Evolutionary conservation across 1,140 invertebrate genomes (phyloP), one percentile per base, ranked within the genome.

Genomic region (Stenopsyche tienmushanensis): DNA sequence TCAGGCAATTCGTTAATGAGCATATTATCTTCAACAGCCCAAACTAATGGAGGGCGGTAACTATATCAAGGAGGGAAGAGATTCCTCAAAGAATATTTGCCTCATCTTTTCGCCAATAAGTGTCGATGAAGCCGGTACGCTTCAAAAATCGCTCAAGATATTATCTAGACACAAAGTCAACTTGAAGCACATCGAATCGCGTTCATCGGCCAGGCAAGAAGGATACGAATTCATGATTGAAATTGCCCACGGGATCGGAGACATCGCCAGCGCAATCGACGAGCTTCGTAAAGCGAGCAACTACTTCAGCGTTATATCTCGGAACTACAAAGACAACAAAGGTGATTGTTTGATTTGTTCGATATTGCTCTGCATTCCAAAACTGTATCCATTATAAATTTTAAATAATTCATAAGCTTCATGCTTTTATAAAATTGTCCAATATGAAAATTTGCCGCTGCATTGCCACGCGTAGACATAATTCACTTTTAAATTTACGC

Each of bases 201-300:
- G 93, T 2, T 92, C 93, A 0, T 96, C 93, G 0, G 84, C 88
- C 34, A 81, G 91, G 42, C 78, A 86, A 20, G 85, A 86, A 1
- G 86, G 86, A 13, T 99, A 99, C 73, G 97, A 99, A 79, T 98
- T 99, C 77, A 94, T 98, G 83, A 94, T 99, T 2, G 94, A 98
- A 75, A 96, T 91, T 73, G 90, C 92, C 62, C 80, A 83, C 18
- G 84, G 84, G 0, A 83, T 82, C 0, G 92, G 89, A 13, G 83
- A 93, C 67, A 79, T 94, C 39, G 83, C 83, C 0, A 79, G 75
- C 1, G 90, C 88, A 0, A 84, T 95, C 10, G 87, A 90, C 44
- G 83, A 86, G 59, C 76, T 97, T 13, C 85, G 85, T 70, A 72
- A 84, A 1, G 80, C 83, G 24, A 88, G 87, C 57, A 83, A 83